Percentiles rank a stretch among this genome's conserved stretches.
Conservation (phyloP, 2,888 invertebrate species). For the Scrobipalpa atriplicella region DNA sequence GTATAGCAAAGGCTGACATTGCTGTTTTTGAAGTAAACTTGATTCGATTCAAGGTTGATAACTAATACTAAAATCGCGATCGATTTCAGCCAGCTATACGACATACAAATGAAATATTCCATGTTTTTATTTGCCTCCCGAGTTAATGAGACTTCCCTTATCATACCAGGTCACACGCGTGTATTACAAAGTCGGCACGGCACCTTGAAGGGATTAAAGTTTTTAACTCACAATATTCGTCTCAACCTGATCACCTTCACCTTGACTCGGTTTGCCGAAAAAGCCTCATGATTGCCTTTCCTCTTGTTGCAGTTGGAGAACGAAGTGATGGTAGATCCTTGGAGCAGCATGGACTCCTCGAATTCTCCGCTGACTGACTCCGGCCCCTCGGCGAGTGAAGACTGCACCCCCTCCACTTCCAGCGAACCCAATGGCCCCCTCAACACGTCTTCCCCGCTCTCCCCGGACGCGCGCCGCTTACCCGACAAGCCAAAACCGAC, state of each 20-base stretch:
- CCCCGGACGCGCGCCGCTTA: constrained; percentile 65
- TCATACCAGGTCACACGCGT: too few species aligned
- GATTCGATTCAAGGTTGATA: not conserved
- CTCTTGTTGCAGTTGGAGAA: constrained; percentile 81
- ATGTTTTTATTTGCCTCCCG: too few species aligned
- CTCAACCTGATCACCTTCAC: constrained; percentile 56
- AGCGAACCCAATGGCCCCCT: constrained; percentile 63
- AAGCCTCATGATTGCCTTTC: constrained; percentile 33
- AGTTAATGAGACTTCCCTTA: too few species aligned
- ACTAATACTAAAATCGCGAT: not conserved
- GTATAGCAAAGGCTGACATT: not conserved
- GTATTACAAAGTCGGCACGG: constrained; percentile 25
- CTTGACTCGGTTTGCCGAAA: constrained; percentile 55
- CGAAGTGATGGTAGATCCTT: constrained; percentile 81
- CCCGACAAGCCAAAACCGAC: constrained; percentile 64
- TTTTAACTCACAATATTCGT: constrained; percentile 54
- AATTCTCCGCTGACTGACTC: constrained; percentile 80
- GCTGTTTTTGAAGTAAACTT: not conserved
- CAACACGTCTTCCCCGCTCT: constrained; percentile 58
- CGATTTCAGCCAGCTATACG: constrained; percentile 1
- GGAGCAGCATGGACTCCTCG: constrained; percentile 82
- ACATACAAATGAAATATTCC: not conserved
- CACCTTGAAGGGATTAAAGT: constrained; percentile 59
- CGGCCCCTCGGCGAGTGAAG: constrained; percentile 78
- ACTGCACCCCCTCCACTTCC: constrained; percentile 76